These are phyloP conservation scores for Dione juno DNA, from an alignment of 2,888 invertebrate genomes.

Conservation along the genomic window DNA sequence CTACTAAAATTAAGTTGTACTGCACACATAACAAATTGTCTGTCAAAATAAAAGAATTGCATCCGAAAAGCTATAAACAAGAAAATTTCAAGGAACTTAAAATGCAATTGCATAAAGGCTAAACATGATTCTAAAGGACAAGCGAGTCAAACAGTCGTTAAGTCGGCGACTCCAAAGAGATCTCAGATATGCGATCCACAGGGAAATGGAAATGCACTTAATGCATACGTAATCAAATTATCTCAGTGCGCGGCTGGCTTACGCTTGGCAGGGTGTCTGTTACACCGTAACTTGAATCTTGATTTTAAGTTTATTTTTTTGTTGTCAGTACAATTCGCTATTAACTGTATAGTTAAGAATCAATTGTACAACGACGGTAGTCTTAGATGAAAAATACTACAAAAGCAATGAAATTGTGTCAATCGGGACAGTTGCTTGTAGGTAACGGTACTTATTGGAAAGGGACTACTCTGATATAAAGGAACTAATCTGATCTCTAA, in stretches of 20 bases:
- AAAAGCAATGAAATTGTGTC: too few relatives aligned
- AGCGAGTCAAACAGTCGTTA: slow-evolving; percentile 37
- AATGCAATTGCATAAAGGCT: slow-evolving; percentile 12
- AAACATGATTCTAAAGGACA: slow-evolving; percentile 14
- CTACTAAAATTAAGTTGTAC: too few relatives aligned
- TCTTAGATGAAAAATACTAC: too few relatives aligned
- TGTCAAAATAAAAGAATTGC: not conserved
- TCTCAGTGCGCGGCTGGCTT: slow-evolving; percentile 54
- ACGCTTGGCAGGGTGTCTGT: slow-evolving; percentile 40
- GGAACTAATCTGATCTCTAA: too few relatives aligned
- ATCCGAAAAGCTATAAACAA: not conserved
- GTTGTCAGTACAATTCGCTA: too few relatives aligned
- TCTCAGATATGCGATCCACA: slow-evolving; percentile 59
- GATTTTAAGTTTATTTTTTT: not conserved
- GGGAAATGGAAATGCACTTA: slow-evolving; percentile 80
- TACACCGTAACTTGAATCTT: slow-evolving; percentile 44
- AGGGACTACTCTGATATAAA: not conserved
- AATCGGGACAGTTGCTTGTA: too few relatives aligned
- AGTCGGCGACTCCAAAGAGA: slow-evolving; percentile 63
- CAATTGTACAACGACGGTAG: too few relatives aligned
- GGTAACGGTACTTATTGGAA: too few relatives aligned
- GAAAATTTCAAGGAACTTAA: not conserved
- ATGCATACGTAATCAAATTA: slow-evolving; percentile 82
- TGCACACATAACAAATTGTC: too few relatives aligned
- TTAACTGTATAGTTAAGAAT: too few relatives aligned